These are phyloP conservation scores for Rhamnusium bicolor DNA, from an alignment of 2,888 invertebrate species.

Conservation along the genomic window DNA sequence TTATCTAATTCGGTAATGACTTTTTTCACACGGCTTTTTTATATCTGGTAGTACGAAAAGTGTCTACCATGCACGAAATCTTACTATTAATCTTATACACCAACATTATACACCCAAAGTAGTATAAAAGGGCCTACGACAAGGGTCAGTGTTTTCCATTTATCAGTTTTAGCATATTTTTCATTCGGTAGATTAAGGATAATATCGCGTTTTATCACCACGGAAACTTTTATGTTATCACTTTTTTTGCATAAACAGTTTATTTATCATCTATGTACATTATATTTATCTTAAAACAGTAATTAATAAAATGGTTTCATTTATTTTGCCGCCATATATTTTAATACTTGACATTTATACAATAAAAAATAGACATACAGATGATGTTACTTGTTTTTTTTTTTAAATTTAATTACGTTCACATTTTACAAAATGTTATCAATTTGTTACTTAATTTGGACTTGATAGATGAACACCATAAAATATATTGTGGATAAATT, in stretches of 20 bases:
- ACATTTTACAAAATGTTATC: too few relatives aligned
- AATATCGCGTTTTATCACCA: constrained; percentile 11
- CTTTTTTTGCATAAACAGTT: constrained; percentile 12
- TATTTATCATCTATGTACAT: not conserved
- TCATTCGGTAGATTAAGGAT: constrained; percentile 36
- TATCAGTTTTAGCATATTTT: constrained; percentile 44
- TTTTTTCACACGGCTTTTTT: constrained; percentile 35
- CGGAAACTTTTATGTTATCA: constrained; percentile 1
- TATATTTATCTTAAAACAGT: not conserved
- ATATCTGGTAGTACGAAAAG: constrained; percentile 45
- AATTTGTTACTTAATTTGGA: too few relatives aligned
- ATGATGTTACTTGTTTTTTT: too few relatives aligned
- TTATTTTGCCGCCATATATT: too few relatives aligned
- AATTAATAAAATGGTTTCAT: too few relatives aligned
- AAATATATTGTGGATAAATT: too few relatives aligned
- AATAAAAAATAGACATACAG: too few relatives aligned
- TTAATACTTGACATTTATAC: too few relatives aligned
- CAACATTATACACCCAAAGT: constrained; percentile 44
- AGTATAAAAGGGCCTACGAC: constrained; percentile 41
- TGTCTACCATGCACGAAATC: constrained; percentile 51
- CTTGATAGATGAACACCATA: too few relatives aligned
- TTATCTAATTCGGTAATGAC: constrained; percentile 3
- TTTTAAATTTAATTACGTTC: too few relatives aligned
- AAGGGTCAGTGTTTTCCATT: constrained; percentile 46
- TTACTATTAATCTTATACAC: constrained; percentile 53